Conservation (phyloP, 2,888 invertebrate genomes). For the Tenthredo distinguenda region DNA sequence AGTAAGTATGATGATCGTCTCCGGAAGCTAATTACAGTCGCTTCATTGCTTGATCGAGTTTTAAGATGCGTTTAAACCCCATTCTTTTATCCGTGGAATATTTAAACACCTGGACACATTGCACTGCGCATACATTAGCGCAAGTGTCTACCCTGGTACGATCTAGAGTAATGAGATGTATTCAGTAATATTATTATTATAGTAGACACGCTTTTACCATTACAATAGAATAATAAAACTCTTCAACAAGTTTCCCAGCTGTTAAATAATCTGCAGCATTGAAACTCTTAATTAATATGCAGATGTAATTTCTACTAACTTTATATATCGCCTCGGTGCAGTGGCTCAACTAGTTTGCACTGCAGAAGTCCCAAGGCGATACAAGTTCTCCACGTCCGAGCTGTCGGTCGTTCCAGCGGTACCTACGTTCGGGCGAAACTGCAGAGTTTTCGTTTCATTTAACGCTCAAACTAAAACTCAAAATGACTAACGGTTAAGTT, state of each 20-base stretch:
- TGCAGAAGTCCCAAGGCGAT: conserved; percentile 56
- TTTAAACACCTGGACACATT: conserved; percentile 38
- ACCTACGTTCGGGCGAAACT: not conserved
- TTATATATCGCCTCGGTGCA: conserved; percentile 62
- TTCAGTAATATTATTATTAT: conserved; percentile 40
- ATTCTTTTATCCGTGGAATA: conserved; percentile 41
- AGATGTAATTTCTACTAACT: conserved; percentile 73
- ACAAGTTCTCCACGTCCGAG: conserved; percentile 55
- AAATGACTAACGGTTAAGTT: conserved; percentile 19
- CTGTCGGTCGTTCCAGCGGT: conserved; percentile 26
- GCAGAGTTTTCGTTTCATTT: conserved; percentile 32
- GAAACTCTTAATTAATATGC: conserved; percentile 69
- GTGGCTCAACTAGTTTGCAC: conserved; percentile 50
- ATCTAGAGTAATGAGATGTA: conserved; percentile 42
- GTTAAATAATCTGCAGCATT: conserved; percentile 72
- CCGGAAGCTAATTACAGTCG: conserved; percentile 7
- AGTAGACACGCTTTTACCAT: conserved; percentile 46
- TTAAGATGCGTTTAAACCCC: not conserved
- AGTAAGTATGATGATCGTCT: conserved; percentile 3
- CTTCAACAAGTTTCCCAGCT: conserved; percentile 61
- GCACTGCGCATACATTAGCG: conserved; percentile 31
- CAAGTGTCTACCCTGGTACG: conserved; percentile 37
- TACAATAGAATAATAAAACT: conserved; percentile 50
- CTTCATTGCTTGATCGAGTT: not conserved
- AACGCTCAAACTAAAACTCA: not conserved